Conservation (phyloP, 1,140 invertebrate species). For the Aphelinus certus region DNA sequence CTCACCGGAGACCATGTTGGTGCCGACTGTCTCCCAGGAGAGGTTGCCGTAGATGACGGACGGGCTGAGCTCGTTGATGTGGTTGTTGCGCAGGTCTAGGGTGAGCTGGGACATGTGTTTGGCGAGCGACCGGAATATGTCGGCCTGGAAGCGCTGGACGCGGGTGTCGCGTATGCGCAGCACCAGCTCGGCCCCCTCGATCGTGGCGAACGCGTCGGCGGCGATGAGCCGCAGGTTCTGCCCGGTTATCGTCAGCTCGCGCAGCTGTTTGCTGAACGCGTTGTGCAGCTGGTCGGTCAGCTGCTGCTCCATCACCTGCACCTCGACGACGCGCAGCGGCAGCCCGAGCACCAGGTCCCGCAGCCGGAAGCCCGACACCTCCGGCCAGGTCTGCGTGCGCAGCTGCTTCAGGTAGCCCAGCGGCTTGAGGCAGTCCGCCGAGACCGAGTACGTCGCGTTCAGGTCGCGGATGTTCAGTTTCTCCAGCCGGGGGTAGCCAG, state of each 20-base stretch:
- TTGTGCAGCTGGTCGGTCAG: constrained; percentile 78
- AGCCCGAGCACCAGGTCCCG: constrained; percentile 70
- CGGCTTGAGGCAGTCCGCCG: constrained; percentile 72
- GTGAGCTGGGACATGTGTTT: constrained; percentile 79
- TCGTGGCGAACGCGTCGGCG: constrained; percentile 74
- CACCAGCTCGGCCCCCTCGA: constrained; percentile 75
- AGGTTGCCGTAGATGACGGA: constrained; percentile 86
- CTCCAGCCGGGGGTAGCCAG: constrained; percentile 62
- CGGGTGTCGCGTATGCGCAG: constrained; percentile 80
- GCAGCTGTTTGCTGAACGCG: constrained; percentile 78
- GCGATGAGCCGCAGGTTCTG: constrained; percentile 74
- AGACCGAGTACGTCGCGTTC: constrained; percentile 64
- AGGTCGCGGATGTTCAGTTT: constrained; percentile 62
- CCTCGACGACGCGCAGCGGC: constrained; percentile 72
- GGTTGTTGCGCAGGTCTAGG: constrained; percentile 83
- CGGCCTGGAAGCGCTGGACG: constrained; percentile 78
- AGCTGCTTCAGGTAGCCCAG: constrained; percentile 71
- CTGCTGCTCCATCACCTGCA: constrained; percentile 76
- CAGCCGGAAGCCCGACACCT: constrained; percentile 72
- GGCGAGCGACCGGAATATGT: constrained; percentile 79
- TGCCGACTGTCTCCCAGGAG: constrained; percentile 85
- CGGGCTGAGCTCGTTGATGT: constrained; percentile 80
- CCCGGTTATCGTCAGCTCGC: constrained; percentile 83
- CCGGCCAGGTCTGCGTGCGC: constrained; percentile 73
- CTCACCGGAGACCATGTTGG: constrained; percentile 79